Conservation (phyloP, 2,113 vertebrate genomes). For the Hippolais icterina region DNA sequence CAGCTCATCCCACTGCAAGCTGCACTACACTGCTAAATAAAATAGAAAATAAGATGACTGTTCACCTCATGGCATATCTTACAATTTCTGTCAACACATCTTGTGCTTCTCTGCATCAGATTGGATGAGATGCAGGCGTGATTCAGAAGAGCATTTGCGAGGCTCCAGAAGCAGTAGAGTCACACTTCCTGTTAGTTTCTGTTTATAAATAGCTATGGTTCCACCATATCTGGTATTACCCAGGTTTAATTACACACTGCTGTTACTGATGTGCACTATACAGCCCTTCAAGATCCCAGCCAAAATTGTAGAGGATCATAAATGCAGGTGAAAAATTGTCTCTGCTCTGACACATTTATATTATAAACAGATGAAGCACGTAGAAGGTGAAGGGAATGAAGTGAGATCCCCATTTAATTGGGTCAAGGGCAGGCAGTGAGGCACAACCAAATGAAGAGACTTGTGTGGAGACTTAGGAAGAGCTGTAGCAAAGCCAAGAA, state of each 20-base stretch:
- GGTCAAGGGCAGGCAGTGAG: neutral
- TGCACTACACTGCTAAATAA: neutral
- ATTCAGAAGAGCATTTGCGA: neutral
- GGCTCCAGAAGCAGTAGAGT: neutral
- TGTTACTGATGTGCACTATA: neutral
- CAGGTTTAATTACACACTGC: neutral
- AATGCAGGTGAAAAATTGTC: neutral
- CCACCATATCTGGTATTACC: neutral
- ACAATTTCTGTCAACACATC: neutral
- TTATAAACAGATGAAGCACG: neutral
- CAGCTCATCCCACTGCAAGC: neutral
- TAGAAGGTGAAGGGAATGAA: neutral
- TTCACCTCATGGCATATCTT: neutral
- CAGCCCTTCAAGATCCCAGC: neutral
- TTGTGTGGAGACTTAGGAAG: neutral
- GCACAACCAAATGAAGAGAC: neutral
- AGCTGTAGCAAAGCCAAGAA: neutral
- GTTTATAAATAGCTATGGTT: neutral
- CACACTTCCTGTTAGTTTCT: neutral
- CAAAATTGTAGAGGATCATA: neutral
- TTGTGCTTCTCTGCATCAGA: neutral
- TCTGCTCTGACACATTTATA: neutral
- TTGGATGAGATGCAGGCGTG: rapidly evolving
- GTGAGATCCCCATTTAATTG: neutral
- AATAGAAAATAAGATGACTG: neutral